Conservation (phyloP, 2,888 invertebrate species). For the Escarpia spicata region DNA sequence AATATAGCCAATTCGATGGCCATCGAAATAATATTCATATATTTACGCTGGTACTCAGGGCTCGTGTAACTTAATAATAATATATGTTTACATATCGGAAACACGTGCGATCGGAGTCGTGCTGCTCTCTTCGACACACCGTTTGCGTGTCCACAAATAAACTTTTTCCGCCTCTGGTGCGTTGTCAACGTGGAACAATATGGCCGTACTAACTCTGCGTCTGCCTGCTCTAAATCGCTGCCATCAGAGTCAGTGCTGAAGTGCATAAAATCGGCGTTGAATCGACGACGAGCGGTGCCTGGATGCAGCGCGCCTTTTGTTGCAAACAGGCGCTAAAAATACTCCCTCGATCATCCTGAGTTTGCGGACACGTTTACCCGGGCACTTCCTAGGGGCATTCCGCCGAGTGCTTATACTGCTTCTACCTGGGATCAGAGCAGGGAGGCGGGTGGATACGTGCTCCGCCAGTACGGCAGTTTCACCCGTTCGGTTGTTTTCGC, state of each 20-base stretch:
- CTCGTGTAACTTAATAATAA: not conserved
- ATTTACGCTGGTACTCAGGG: not conserved
- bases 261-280: not conserved
- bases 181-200: not conserved
- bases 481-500: too few species aligned
- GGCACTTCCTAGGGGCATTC: not conserved
- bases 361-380: not conserved
- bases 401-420: not conserved
- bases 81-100: not conserved
- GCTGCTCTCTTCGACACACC: not conserved
- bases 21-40: not conserved
- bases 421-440: not conserved
- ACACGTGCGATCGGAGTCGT: not conserved
- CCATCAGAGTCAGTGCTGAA: not conserved
- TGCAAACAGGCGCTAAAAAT: not conserved
- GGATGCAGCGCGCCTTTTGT: not conserved
- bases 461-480: not conserved
- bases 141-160: not conserved
- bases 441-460: not conserved
- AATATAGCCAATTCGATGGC: not conserved
- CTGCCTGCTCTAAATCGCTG: not conserved
- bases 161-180: not conserved
- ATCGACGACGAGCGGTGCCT: not conserved
- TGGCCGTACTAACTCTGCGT: not conserved
- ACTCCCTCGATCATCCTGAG: not conserved